A percentile compares a stretch with the other conserved stretches of the same genome.
Conservation (phyloP, 2,797 vertebrate species). For the Diglossa cyanea region DNA sequence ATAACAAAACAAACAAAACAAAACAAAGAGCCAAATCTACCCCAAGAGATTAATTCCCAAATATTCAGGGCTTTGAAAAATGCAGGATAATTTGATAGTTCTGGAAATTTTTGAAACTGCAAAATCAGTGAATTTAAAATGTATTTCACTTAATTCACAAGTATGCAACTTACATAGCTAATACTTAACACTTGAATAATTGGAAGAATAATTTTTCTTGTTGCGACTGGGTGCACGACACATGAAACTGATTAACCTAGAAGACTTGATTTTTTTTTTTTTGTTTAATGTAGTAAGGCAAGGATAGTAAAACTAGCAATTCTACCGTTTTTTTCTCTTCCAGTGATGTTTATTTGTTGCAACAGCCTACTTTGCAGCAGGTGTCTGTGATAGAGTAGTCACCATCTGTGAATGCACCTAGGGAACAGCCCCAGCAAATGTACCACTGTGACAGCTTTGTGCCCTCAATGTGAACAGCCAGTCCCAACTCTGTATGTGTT, state of each 20-base stretch:
- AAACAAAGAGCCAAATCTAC: not conserved
- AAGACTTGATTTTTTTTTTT: not conserved
- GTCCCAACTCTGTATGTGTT: not conserved
- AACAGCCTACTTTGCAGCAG: not conserved
- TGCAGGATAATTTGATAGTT: not conserved
- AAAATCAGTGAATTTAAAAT: not conserved
- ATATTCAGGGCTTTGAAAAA: not conserved
- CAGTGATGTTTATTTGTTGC: not conserved
- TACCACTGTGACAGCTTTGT: not conserved
- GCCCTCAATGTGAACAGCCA: not conserved
- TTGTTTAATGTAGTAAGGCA: not conserved
- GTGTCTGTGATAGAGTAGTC: not conserved
- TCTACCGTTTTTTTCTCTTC: not conserved
- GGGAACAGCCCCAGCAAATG: not conserved
- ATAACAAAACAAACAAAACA: not conserved
- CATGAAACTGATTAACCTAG: not conserved
- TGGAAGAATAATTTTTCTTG: not conserved
- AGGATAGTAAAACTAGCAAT: not conserved
- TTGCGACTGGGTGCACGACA: not conserved
- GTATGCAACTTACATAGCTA: not conserved
- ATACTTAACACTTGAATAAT: not conserved
- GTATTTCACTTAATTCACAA: not conserved
- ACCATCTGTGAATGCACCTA: not conserved
- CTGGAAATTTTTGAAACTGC: not conserved
- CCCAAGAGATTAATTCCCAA: rapidly evolving